Evolutionary conservation across 2,113 vertebrate species (phyloP).

Genomic region (Hydrochoerus hydrochaeris): DNA sequence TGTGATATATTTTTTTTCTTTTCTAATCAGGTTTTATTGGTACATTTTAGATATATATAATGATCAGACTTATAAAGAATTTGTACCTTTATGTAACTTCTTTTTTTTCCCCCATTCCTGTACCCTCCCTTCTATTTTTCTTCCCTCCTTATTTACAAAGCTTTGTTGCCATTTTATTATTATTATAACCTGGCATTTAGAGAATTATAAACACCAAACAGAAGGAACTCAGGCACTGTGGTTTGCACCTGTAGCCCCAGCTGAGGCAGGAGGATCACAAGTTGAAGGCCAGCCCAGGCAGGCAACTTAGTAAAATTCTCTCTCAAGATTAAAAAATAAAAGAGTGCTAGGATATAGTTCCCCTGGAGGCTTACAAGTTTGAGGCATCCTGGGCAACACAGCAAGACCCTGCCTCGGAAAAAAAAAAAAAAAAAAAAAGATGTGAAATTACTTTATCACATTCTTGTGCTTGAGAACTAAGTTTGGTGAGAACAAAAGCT

Average conservation of each 20-base stretch:
- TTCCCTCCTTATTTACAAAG: background rate
- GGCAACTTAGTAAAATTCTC: background rate
- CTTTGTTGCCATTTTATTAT: background rate
- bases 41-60: background rate
- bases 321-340: background rate
- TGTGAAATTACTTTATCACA: background rate
- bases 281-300: background rate
- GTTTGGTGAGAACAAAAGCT: slow-evolving; percentile 9
- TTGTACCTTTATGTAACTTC: background rate
- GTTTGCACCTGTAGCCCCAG: background rate
- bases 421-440: background rate
- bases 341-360: background rate
- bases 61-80: background rate
- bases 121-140: background rate
- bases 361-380: background rate
- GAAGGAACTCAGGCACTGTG: background rate
- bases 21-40: background rate
- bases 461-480: background rate
- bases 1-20: background rate
- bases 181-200: background rate
- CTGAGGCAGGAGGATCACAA: background rate
- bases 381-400: background rate
- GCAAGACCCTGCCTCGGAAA: background rate
- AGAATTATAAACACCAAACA: slow-evolving; percentile 17
- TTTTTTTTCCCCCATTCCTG: background rate